Conservation (phyloP, 1,140 invertebrate genomes). For the Lordiphosa collinella region DNA sequence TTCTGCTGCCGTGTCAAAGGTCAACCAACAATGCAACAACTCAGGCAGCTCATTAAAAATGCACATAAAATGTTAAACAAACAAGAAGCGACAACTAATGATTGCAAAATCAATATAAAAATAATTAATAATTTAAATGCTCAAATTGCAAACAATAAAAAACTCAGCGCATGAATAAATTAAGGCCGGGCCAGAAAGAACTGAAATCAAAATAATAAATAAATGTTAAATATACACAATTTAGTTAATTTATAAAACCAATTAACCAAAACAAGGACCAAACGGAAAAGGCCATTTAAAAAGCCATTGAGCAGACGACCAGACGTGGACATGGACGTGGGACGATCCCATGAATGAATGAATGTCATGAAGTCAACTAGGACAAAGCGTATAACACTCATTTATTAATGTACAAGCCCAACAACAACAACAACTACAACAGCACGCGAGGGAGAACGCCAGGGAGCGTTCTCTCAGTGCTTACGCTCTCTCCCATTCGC, state of each 20-base stretch:
- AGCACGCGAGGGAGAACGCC: slow-evolving; percentile 4
- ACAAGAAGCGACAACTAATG: slow-evolving; percentile 50
- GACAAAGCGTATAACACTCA: slow-evolving; percentile 75
- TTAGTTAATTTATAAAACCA: slow-evolving; percentile 70
- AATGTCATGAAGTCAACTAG: slow-evolving; percentile 76
- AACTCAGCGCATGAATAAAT: neutral
- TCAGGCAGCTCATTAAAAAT: slow-evolving; percentile 64
- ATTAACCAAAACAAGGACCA: slow-evolving; percentile 52
- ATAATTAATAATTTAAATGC: slow-evolving; percentile 71
- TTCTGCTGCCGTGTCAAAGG: slow-evolving; percentile 29
- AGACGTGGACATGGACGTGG: neutral
- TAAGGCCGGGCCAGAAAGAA: slow-evolving; percentile 12
- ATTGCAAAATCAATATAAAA: slow-evolving; percentile 60
- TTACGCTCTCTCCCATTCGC: slow-evolving; percentile 17
- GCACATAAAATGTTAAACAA: slow-evolving; percentile 59
- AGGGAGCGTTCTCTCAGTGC: slow-evolving; percentile 20
- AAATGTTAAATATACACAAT: slow-evolving; percentile 42
- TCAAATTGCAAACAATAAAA: slow-evolving; percentile 13
- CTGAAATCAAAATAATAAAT: slow-evolving; percentile 53
- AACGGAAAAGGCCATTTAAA: slow-evolving; percentile 47
- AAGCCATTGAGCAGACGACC: slow-evolving; percentile 29
- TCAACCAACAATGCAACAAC: slow-evolving; percentile 18
- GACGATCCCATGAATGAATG: slow-evolving; percentile 63
- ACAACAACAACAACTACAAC: slow-evolving; percentile 19
- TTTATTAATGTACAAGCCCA: slow-evolving; percentile 74